Evolutionary conservation across 2,797 vertebrate species (phyloP).

Genomic region (Adelosebastes latens): DNA sequence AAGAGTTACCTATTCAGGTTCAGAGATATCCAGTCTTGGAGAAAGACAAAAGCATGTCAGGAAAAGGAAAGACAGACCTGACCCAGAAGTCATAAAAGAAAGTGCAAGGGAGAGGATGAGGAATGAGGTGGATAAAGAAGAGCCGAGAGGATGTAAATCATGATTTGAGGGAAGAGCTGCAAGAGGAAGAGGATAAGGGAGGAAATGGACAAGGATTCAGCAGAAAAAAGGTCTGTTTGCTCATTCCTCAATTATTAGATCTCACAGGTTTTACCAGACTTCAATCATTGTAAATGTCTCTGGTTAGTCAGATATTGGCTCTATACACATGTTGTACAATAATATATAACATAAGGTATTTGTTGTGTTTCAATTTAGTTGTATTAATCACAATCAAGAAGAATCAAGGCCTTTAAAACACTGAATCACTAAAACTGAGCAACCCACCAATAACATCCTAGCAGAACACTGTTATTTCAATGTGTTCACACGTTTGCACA

Average conservation of each 20-base stretch:
- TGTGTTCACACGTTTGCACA: neutral
- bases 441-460: neutral
- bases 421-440: neutral
- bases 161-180: neutral
- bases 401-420: neutral
- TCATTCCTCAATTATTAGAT: neutral
- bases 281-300: neutral
- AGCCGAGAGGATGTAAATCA: neutral
- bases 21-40: neutral
- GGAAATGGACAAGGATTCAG: neutral
- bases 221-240: neutral
- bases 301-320: neutral
- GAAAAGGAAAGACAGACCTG: neutral
- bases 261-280: neutral
- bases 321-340: neutral
- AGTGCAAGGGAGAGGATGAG: neutral
- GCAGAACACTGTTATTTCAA: neutral
- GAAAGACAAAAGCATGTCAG: neutral
- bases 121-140: neutral
- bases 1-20: neutral
- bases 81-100: neutral
- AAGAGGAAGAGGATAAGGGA: neutral
- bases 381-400: neutral
- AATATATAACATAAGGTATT: neutral
- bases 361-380: conserved; percentile 5